phyloP scores from a whole-genome alignment of 2,113 vertebrate species.

The Malurus alboscapulatus region DNA sequence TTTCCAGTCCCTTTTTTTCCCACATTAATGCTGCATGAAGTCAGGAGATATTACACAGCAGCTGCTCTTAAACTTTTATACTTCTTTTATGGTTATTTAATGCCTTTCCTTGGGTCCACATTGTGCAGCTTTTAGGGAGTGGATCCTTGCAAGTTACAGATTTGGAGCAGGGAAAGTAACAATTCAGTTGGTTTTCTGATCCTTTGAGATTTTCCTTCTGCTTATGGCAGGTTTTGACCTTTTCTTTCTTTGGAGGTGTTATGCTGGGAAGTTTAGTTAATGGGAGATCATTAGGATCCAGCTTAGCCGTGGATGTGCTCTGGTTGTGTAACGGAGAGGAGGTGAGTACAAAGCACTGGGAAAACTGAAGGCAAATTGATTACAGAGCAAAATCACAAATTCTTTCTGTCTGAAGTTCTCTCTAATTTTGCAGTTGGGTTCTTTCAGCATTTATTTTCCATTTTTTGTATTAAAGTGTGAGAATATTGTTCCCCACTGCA shows the following conservation, averaged over 20 bases:
- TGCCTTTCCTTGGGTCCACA: neutral
- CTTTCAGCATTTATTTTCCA: neutral
- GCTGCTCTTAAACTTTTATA: neutral
- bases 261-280: neutral
- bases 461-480: neutral
- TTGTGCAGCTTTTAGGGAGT: neutral
- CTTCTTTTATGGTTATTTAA: neutral
- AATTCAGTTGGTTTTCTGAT: neutral
- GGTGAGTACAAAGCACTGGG: neutral
- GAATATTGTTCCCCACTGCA: neutral
- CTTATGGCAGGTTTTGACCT: neutral
- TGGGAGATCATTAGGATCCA: neutral
- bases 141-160: neutral
- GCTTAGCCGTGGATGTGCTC: neutral
- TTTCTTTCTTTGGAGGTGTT: neutral
- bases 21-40: neutral
- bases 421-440: neutral
- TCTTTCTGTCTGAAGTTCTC: neutral
- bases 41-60: neutral
- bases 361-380: neutral
- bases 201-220: neutral
- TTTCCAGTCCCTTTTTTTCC: neutral
- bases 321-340: neutral
- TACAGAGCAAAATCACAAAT: neutral
- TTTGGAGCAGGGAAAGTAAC: neutral